Evolutionary conservation across 1,140 invertebrate genomes (phyloP), one percentile per base, ranked within the genome.

Genomic region (Stegodyphus dumicola): DNA sequence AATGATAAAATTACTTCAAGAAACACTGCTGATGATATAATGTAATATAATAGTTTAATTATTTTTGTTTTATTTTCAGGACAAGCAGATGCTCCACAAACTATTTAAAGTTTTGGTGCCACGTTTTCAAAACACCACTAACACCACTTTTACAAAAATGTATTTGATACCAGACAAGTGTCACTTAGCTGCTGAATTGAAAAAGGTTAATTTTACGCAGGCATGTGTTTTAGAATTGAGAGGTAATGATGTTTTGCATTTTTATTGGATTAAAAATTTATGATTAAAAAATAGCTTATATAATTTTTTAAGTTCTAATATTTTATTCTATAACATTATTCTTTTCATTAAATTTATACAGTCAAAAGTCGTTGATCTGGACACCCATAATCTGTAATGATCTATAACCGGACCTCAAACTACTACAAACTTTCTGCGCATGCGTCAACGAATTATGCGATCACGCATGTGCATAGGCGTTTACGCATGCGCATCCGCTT

Each of bases 91-190:
- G 13, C 92, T 98, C 6, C 96, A 97, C 88, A 98, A 98, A 92
- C 90, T 98, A 64, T 98, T 98, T 88, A 97, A 98, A 93, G 96
- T 98, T 17, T 90, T 98, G 17, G 96, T 94, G 33, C 96, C 96
- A 11, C 91, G 96, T 76, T 98, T 93, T 91, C 91, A 95, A 89
- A 93, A 95, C 88, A 94, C 92, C 87, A 92, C 92, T 88, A 92
- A 92, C 56, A 90, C 92, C 7, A 93, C 94, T 2, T 97, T 93
- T 89, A 98, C 96, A 49, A 93, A 92, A 89, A 91, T 97, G 88
- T 93, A 93, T 78, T 93, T 92, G 89, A 93, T 94, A 49, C 95
- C 95, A 75, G 48, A 53, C 9, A 52, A 66, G 18, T 93, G 93
- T 65, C 92, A 92, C 52, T 87, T 87, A 18, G 88, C 90, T 83